Evolutionary conservation across 2,113 vertebrate genomes (phyloP).

Genomic region (Cyprinodon tularosa): DNA sequence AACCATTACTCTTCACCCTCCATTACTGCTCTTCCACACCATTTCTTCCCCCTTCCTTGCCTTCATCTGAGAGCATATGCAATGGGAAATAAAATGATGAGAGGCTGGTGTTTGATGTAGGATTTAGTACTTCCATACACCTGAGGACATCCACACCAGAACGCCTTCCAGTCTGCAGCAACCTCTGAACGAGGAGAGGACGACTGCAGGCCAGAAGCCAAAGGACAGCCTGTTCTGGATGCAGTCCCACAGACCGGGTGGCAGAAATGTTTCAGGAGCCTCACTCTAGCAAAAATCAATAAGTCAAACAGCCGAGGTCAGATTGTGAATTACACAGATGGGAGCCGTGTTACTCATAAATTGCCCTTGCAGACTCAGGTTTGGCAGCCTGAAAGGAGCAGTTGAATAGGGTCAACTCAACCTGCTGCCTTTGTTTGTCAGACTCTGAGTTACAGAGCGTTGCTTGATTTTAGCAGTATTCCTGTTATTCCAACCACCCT

Average conservation of each 20-base stretch:
- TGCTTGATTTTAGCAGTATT: conserved; percentile 32
- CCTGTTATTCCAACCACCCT: conserved; percentile 43
- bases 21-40: conserved; percentile 30
- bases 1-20: conserved; percentile 32
- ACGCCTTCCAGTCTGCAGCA: conserved; percentile 27
- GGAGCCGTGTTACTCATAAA: conserved; percentile 61
- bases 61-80: conserved; percentile 74
- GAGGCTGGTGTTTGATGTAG: conserved; percentile 54
- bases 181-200: conserved; percentile 43
- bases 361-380: conserved; percentile 38
- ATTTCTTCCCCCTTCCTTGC: conserved; percentile 35
- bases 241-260: conserved; percentile 37
- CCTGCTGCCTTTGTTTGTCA: conserved; percentile 23
- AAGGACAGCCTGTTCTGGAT: conserved; percentile 42
- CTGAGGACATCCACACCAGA: conserved; percentile 44
- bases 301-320: conserved; percentile 67
- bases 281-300: conserved; percentile 64
- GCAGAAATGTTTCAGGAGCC: conserved; percentile 54
- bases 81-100: conserved; percentile 62
- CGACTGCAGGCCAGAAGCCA: conserved; percentile 4
- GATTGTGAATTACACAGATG: conserved; percentile 63
- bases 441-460: conserved; percentile 25
- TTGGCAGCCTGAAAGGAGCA: conserved; percentile 30
- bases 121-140: conserved; percentile 50
- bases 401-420: conserved; percentile 21